These are phyloP conservation scores for Aythya baeri DNA, from an alignment of 2,113 vertebrate genomes.

Conservation along the genomic window DNA sequence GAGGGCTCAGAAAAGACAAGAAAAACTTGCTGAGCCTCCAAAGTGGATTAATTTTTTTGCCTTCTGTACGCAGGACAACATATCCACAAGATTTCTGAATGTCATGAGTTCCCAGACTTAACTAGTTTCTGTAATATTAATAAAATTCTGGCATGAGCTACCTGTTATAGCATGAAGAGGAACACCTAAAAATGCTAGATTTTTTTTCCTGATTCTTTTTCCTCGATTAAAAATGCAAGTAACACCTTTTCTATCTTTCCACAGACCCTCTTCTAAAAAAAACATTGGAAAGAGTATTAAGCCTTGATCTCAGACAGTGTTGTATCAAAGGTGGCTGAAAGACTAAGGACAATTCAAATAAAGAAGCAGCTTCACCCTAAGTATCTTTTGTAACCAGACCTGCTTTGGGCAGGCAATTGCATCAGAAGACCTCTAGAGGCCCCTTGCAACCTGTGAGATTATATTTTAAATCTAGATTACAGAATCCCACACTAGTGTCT, in stretches of 20 bases:
- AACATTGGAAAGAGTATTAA: neutral
- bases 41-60: neutral
- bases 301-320: neutral
- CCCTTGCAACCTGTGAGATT: too few species aligned
- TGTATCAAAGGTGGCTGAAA: neutral
- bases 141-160: neutral
- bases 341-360: neutral
- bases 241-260: neutral
- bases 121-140: neutral
- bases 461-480: too few species aligned
- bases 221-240: neutral
- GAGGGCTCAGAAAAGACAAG: neutral
- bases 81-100: neutral
- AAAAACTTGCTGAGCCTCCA: neutral
- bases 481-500: too few species aligned
- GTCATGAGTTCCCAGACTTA: neutral
- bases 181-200: neutral
- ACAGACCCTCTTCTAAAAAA: neutral
- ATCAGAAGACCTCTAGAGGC: too few species aligned
- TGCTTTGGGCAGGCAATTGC: too few species aligned
- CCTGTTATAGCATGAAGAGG: neutral
- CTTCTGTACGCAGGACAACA: neutral
- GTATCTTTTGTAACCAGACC: too few species aligned
- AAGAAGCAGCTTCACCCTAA: neutral
- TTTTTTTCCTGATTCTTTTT: neutral